These are phyloP conservation scores for Zapus hudsonius DNA, from an alignment of 2,113 vertebrate genomes.

Conservation along the genomic window DNA sequence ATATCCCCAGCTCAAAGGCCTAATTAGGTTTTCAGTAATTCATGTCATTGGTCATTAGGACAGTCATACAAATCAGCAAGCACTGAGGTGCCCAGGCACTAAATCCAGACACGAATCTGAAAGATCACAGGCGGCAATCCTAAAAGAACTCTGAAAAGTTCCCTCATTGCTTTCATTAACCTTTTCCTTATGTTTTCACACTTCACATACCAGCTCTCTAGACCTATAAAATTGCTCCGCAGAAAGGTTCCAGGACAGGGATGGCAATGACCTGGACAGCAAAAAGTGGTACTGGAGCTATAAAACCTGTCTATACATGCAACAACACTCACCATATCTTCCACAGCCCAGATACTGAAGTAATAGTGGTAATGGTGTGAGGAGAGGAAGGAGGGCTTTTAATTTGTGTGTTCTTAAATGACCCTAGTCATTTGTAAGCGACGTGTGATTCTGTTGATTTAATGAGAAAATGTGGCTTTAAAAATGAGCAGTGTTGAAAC, in stretches of 20 bases:
- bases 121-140: constrained; percentile 15
- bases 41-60: constrained; percentile 70
- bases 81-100: constrained; percentile 25
- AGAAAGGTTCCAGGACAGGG: neutral
- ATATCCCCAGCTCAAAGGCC: constrained; percentile 65
- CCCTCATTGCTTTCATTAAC: constrained; percentile 58
- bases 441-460: neutral
- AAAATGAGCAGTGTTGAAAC: neutral
- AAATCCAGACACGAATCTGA: constrained; percentile 37
- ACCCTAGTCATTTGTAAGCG: neutral
- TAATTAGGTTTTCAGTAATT: constrained; percentile 76
- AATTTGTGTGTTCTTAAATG: neutral
- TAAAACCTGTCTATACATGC: neutral
- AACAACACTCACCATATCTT: neutral
- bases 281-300: neutral
- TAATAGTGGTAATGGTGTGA: neutral
- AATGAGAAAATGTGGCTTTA: neutral
- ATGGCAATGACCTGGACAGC: neutral
- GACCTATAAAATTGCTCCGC: neutral
- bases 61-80: constrained; percentile 68
- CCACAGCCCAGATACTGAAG: too few species aligned
- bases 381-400: accelerated
- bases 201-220: neutral
- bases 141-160: constrained; percentile 35
- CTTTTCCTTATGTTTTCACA: constrained; percentile 54